Evolutionary conservation across 2,113 vertebrate genomes (phyloP).

Genomic region (Alethe castanea): DNA sequence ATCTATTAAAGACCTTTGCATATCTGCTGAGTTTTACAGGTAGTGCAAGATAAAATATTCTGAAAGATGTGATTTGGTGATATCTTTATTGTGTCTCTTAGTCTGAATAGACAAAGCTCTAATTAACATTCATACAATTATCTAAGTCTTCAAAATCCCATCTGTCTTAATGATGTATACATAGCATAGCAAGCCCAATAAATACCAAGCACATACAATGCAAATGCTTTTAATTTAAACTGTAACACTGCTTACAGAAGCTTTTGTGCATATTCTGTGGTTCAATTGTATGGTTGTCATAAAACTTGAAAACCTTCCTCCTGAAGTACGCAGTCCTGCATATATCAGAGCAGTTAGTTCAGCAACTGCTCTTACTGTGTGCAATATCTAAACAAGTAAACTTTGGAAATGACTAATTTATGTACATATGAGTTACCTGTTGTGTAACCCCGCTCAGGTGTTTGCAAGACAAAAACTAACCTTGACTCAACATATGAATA

Average conservation of each 20-base stretch:
- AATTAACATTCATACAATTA: constrained; percentile 56
- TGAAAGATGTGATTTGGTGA: neutral
- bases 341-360: neutral
- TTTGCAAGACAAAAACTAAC: neutral
- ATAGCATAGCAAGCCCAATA: neutral
- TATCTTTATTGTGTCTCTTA: constrained; percentile 3
- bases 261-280: neutral
- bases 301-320: neutral
- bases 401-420: neutral
- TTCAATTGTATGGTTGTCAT: neutral
- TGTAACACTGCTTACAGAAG: neutral
- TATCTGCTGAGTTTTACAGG: neutral
- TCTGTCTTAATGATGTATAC: constrained; percentile 44
- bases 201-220: constrained; percentile 6
- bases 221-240: constrained; percentile 14
- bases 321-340: neutral
- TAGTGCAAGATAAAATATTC: neutral
- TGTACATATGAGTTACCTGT: neutral
- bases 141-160: constrained; percentile 46
- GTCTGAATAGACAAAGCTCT: constrained; percentile 12
- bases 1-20: neutral
- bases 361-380: neutral
- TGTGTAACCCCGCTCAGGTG: neutral
- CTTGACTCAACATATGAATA: neutral
- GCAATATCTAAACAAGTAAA: neutral